These are phyloP conservation scores for Chironomus tentans DNA, from an alignment of 2,888 invertebrate genomes.

Conservation along the genomic window DNA sequence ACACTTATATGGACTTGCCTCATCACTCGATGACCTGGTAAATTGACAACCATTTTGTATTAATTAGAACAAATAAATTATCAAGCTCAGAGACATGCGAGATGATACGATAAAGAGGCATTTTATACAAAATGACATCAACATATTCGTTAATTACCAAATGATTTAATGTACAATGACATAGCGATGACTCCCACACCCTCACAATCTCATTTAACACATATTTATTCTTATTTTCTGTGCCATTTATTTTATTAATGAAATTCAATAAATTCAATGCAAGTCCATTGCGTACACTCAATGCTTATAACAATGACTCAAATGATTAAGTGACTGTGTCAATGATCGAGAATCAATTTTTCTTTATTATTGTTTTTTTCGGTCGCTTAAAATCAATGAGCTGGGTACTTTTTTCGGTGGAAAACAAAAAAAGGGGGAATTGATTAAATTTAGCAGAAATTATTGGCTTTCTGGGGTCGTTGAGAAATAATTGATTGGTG, in stretches of 20 bases:
- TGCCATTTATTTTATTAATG: slow-evolving; percentile 1
- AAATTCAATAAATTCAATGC: neutral
- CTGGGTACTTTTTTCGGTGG: neutral
- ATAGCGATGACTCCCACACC: neutral
- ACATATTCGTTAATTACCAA: neutral
- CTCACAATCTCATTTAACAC: neutral
- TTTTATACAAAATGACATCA: neutral
- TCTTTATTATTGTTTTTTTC: neutral
- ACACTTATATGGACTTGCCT: neutral
- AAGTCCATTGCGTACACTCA: neutral
- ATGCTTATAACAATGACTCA: neutral
- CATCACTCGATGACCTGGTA: neutral
- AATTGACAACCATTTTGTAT: neutral
- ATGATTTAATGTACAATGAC: neutral
- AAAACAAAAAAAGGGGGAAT: no score
- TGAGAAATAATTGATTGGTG: no score
- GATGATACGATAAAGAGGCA: neutral
- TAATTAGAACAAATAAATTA: neutral
- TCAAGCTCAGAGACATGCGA: neutral
- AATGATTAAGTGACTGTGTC: neutral
- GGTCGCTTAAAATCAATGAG: neutral
- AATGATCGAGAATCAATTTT: neutral
- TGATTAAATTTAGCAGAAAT: no score
- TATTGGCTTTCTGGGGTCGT: no score
- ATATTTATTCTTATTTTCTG: neutral